Conservation (phyloP, 2,113 vertebrate genomes). For the Poeciliopsis retropinna region DNA sequence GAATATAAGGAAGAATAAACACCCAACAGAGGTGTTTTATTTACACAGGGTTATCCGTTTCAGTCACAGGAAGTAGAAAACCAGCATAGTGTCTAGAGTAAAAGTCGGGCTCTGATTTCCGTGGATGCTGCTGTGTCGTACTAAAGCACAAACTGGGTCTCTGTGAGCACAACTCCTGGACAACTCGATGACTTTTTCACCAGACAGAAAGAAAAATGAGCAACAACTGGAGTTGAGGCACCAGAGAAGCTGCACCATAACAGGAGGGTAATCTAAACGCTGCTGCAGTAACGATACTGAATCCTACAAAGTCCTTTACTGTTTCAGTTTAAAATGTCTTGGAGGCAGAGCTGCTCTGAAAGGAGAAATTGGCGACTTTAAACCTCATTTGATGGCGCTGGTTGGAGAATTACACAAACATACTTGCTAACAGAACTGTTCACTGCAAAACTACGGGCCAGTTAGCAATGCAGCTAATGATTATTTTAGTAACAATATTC, state of each 20-base stretch:
- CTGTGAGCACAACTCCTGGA: slow-evolving; percentile 11
- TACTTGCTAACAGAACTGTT: background rate
- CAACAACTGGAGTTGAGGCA: slow-evolving; percentile 16
- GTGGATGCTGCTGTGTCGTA: slow-evolving; percentile 8
- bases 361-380: slow-evolving; percentile 12
- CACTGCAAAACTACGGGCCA: no score
- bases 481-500: no score
- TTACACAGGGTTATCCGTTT: slow-evolving; percentile 51
- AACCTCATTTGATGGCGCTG: background rate
- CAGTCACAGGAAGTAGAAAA: slow-evolving; percentile 63
- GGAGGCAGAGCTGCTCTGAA: slow-evolving; percentile 10
- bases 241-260: slow-evolving; percentile 24
- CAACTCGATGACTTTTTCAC: background rate
- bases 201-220: background rate
- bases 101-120: slow-evolving; percentile 39
- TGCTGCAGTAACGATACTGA: slow-evolving; percentile 8
- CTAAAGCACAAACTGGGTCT: slow-evolving; percentile 41
- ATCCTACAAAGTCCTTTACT: background rate
- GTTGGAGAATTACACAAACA: background rate
- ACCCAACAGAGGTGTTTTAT: slow-evolving; percentile 14
- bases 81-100: slow-evolving; percentile 47
- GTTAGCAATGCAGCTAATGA: no score
- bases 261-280: slow-evolving; percentile 14
- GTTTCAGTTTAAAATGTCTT: slow-evolving; percentile 11
- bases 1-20: slow-evolving; percentile 30